Conservation (phyloP, 2,888 invertebrate species). For the Cryptus armator region DNA sequence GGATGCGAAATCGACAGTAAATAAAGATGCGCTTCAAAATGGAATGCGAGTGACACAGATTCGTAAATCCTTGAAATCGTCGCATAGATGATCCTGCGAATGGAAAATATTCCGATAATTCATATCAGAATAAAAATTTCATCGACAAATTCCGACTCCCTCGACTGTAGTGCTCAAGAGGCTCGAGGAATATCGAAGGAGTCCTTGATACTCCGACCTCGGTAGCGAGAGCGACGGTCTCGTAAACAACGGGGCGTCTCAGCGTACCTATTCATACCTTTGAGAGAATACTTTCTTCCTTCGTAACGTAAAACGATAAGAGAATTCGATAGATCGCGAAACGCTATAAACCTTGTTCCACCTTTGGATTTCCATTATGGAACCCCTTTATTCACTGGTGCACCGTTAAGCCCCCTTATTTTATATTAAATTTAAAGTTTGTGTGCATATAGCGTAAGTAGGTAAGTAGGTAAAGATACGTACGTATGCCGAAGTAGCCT, state of each 20-base stretch:
- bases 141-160: background rate
- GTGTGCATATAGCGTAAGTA: background rate
- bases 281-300: conserved; percentile 38
- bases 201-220: conserved; percentile 57
- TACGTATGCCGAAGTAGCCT: background rate
- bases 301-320: conserved; percentile 36
- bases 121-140: background rate
- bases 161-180: background rate
- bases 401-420: background rate
- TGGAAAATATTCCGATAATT: background rate
- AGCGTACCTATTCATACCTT: conserved; percentile 31
- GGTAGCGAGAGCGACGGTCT: conserved; percentile 13
- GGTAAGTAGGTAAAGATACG: background rate
- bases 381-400: background rate
- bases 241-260: conserved; percentile 48
- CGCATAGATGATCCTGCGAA: too few relatives aligned
- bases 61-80: too few relatives aligned
- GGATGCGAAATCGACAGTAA: too few relatives aligned
- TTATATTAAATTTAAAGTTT: background rate
- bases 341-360: conserved; percentile 27
- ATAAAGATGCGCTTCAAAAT: too few relatives aligned
- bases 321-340: conserved; percentile 16
- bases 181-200: conserved; percentile 9
- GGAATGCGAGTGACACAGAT: too few relatives aligned
- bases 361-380: conserved; percentile 9